These are phyloP conservation scores for Castor canadensis DNA, from an alignment of 2,113 vertebrate genomes.

Conservation along the genomic window DNA sequence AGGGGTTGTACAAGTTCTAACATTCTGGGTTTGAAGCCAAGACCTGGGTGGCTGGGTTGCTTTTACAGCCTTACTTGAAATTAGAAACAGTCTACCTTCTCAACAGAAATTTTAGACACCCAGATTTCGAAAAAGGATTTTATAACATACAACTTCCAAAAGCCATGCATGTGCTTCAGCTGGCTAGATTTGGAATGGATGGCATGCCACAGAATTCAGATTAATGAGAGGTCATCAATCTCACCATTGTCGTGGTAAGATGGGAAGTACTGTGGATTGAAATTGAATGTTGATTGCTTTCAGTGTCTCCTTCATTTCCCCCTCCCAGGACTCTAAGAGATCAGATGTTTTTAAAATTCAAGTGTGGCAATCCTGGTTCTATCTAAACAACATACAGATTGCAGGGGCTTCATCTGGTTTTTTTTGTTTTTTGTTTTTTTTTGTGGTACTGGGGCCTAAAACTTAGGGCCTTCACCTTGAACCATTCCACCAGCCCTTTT, in stretches of 20 bases:
- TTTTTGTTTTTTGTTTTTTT: too few relatives aligned
- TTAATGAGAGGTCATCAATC: background rate
- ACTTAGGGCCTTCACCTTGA: too few relatives aligned
- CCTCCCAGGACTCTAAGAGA: background rate
- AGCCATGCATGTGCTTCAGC: background rate
- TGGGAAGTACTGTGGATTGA: background rate
- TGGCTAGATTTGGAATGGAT: background rate
- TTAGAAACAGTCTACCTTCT: conserved; percentile 44
- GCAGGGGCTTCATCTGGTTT: background rate
- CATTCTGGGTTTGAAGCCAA: conserved; percentile 53
- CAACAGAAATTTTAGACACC: conserved; percentile 34
- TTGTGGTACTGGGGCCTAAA: too few relatives aligned
- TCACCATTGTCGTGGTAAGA: background rate
- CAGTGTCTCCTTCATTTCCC: background rate
- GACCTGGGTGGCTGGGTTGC: background rate
- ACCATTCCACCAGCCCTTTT: too few relatives aligned
- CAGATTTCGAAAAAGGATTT: conserved; percentile 22
- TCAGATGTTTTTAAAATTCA: background rate
- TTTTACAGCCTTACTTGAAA: conserved; percentile 60
- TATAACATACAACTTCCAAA: background rate
- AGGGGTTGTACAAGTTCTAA: conserved; percentile 17
- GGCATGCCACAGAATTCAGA: background rate
- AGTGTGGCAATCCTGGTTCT: background rate
- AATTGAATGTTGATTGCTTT: conserved; percentile 10
- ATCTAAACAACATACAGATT: background rate